A percentile compares a stretch with the other conserved stretches of the same genome.
Evolutionary conservation across 2,113 vertebrate species (phyloP).

Genomic region (Burhinus bistriatus): DNA sequence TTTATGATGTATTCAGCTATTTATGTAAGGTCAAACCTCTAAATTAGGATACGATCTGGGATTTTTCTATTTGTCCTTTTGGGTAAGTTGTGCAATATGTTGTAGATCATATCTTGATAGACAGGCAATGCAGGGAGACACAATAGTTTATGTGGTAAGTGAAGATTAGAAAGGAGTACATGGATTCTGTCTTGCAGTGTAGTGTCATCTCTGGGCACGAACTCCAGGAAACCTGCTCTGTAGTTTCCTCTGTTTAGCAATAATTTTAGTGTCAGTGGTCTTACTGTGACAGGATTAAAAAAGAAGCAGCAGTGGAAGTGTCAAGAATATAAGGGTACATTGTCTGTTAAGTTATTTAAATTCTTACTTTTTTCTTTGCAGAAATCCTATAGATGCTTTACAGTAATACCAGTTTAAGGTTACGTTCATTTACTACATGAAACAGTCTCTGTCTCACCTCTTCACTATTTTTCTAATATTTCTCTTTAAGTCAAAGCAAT

Average conservation of each 20-base stretch:
- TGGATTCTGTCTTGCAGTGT: background rate
- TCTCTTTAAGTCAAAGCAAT: constrained; percentile 6
- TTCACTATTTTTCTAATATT: background rate
- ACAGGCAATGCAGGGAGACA: background rate
- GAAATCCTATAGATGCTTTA: background rate
- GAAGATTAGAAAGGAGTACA: background rate
- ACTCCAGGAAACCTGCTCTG: background rate
- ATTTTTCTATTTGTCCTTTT: background rate
- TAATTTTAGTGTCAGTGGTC: background rate
- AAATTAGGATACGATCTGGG: background rate
- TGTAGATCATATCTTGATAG: background rate
- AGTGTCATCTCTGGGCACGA: background rate
- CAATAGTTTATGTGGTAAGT: background rate
- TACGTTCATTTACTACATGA: background rate
- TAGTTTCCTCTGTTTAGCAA: background rate
- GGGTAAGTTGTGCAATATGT: background rate
- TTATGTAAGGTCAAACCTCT: background rate
- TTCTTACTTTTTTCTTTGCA: background rate
- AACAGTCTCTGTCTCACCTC: background rate
- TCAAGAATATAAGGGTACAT: background rate
- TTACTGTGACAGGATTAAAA: background rate
- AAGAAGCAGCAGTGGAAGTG: background rate
- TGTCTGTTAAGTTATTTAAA: background rate
- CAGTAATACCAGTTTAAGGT: background rate
- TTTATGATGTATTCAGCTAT: background rate